These are phyloP conservation scores for Lagria hirta DNA, from an alignment of 2,888 invertebrate genomes.

Conservation along the genomic window DNA sequence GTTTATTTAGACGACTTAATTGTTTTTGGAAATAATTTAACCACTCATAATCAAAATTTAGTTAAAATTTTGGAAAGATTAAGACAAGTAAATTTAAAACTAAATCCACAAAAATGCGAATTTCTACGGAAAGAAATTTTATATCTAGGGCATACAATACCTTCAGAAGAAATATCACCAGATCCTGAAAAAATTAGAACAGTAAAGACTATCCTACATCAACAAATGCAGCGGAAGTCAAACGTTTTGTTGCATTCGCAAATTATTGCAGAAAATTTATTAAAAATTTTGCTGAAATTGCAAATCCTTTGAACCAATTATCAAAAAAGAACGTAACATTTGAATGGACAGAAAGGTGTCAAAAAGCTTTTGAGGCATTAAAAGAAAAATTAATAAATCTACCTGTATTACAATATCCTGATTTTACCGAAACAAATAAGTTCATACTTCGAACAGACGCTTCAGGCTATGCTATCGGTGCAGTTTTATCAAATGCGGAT, in stretches of 20 bases:
- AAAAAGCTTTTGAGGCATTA: conserved; percentile 25
- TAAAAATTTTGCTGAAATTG: conserved; percentile 13
- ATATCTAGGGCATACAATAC: conserved; percentile 14
- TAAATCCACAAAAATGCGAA: conserved; percentile 29
- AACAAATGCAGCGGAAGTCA: conserved; percentile 10
- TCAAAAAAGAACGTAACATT: conserved; percentile 13
- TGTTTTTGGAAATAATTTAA: conserved; percentile 31
- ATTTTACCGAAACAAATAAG: conserved; percentile 21
- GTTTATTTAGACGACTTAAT: conserved; percentile 30
- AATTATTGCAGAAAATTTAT: conserved; percentile 16
- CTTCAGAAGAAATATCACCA: not conserved
- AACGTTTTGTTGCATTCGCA: conserved; percentile 11
- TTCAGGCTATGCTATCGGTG: conserved; percentile 21
- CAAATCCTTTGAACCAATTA: not conserved
- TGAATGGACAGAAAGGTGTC: conserved; percentile 21
- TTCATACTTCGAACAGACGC: conserved; percentile 28
- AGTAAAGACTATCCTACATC: conserved; percentile 12
- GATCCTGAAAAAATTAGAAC: conserved; percentile 7
- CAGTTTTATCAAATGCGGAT: conserved; percentile 25
- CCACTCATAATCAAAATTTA: conserved; percentile 28
- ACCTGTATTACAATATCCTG: conserved; percentile 22
- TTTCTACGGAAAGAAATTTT: conserved; percentile 27
- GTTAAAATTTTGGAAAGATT: conserved; percentile 20
- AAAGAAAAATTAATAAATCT: conserved; percentile 13
- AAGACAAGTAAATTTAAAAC: conserved; percentile 23